Evolutionary conservation across 53 echinoderm and acorn worm genomes (phyloP), one percentile per base, ranked within the genome.

Genomic region (Paelopatides confundens): DNA sequence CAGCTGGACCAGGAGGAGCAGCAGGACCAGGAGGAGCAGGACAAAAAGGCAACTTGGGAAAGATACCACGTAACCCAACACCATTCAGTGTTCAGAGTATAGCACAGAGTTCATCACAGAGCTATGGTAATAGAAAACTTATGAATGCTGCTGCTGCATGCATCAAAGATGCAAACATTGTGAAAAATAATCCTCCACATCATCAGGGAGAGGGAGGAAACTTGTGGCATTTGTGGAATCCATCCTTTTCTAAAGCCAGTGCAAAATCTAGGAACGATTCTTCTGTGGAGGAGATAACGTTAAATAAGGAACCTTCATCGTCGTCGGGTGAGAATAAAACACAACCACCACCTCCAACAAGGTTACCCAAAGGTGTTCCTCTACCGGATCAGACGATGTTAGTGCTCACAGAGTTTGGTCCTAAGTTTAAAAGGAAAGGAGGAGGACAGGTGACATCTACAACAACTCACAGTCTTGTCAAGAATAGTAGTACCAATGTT

Each of bases 41-140:
- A 11, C 62, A 77, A 66, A 85, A 27, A 35, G 76, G 62, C 12
- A 81, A 38, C 29, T 0, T 15, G 29, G 33, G 54, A 26, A 79
- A 79, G 51, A 10, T 12, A 14, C 29, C 52, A 33, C 85, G 91
- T 21, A 89, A 85, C 35, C 79, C 86, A 24, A 83, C 94, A 31
- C 87, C 94, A 37, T 96, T 96, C 65, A 96, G 95, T 82, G 93
- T 96, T 2, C 94, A 96, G 71, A 96, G 91, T 34, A 94, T 96
- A 14, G 89, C 94, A 15, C 96, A 96, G 87, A 91, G 90, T 67
- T 90, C 93, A 31, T 77, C 87, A 31, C 81, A 81, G 81, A 81
- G 53, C 54, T 52, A 46, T 81, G 31, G 81, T 18, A 81, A 81
- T 6, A 5, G 81, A 21, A 52, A 81, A 52, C 33, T 52, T 15